Base-by-base conservation (phyloP, 2,888 invertebrate genomes). In the Oligia latruncula region DNA sequence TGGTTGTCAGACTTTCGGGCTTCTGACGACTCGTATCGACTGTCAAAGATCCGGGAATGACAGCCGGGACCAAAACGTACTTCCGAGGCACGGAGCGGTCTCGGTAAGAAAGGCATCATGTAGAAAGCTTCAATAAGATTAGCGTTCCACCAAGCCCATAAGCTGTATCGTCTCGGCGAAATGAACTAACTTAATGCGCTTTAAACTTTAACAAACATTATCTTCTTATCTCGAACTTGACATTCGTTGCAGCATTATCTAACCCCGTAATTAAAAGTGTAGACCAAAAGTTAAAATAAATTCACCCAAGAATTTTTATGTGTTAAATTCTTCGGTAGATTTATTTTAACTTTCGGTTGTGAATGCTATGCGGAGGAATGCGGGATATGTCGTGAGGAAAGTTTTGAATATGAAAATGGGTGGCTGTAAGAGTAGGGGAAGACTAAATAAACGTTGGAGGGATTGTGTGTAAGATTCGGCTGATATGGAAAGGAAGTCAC, bases 171-270 rank as follows among this genome's bases (percentile, higher is more conserved):
- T 60, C 60, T 60, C 9, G 11, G 35, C 23, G 11, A 55, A 71
- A 67, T 77, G 0, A 76, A 64, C 46, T 67, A 72, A 80, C 43
- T 80, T 62, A 72, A 67, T 58, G 60, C 20, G 52, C 52, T 74
- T 76, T 20, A 66, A 66, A 76, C 58, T 66, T 71, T 81, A 66
- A 71, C 71, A 35, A 76, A 66, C n/a, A 40, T 76, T 71, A 71
- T 71, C 76, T 76, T 55, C 20, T 70, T 35, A 71, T 76, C 81
- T 68, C 49, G 60, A 29, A 81, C 23, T 46, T 80, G 46, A 40
- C 46, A 43, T 80, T 46, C 0, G 46, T 35, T 5, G 29, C 68
- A 0, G n/a, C 3, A 46, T 52, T 46, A 35, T 55, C 15, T 6
- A 73, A 46, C n/a, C 49, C 2, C 9, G 20, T 66, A n/a, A 62